Conservation (phyloP, 2,113 vertebrate genomes). For the Orthochromis indermauri region DNA sequence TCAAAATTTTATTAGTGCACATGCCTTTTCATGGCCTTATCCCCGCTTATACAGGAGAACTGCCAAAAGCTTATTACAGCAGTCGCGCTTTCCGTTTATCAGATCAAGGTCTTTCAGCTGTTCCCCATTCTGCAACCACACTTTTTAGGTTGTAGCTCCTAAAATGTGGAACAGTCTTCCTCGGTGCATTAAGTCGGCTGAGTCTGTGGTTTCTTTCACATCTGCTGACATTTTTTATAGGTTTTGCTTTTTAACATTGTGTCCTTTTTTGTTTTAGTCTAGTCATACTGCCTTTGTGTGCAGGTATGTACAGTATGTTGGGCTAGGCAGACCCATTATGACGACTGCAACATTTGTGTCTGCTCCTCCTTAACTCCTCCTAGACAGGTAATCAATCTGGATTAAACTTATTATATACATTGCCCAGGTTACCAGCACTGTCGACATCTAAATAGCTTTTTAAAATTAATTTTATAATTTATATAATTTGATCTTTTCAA, state of each 20-base stretch:
- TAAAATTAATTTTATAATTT: neutral
- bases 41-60: neutral
- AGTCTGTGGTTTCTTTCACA: neutral
- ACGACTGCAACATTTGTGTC: neutral
- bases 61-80: neutral
- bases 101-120: neutral
- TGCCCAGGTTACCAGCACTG: neutral
- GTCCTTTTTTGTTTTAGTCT: neutral
- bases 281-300: neutral
- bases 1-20: neutral
- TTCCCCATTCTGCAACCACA: neutral
- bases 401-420: neutral
- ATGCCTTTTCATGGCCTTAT: neutral
- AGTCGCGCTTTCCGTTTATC: neutral
- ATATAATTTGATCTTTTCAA: neutral
- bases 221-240: neutral
- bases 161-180: neutral
- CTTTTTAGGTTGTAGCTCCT: neutral
- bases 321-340: neutral
- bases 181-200: neutral
- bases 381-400: neutral
- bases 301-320: neutral
- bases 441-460: neutral
- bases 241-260: neutral
- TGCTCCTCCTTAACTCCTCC: neutral